phyloP scores from a whole-genome alignment of 2,113 vertebrate species.

The Chloropsis hardwickii region DNA sequence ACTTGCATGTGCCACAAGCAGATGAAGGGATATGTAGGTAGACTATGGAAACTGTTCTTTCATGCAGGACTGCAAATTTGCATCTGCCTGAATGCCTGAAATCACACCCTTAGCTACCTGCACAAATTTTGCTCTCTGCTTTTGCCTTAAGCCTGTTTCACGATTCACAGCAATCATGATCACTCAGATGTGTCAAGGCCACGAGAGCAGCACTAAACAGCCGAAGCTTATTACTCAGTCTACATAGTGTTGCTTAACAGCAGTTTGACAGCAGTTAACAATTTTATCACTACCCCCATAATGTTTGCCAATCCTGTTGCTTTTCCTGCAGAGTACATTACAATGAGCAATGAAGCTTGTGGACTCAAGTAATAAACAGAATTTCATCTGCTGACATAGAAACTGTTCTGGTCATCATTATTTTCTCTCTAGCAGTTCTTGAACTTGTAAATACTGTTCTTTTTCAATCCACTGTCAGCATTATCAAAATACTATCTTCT shows the following conservation, averaged over 20 bases:
- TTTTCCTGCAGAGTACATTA: slow-evolving; percentile 2
- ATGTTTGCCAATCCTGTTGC: not conserved
- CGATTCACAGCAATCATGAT: not conserved
- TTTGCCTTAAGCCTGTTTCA: not conserved
- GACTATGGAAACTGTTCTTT: not conserved
- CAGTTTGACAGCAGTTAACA: not conserved
- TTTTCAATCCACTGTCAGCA: not conserved
- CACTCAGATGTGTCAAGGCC: not conserved
- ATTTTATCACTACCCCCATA: not conserved
- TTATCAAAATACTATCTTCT: not conserved
- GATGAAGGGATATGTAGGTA: not conserved
- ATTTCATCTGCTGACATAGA: not conserved
- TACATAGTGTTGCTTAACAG: not conserved
- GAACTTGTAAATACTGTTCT: not conserved
- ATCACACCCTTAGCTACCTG: not conserved
- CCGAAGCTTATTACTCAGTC: not conserved
- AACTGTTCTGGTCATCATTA: not conserved
- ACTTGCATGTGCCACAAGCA: not conserved
- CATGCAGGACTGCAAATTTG: not conserved
- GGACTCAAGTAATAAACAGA: not conserved
- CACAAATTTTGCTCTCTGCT: not conserved
- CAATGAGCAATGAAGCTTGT: not conserved
- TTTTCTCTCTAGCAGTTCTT: not conserved
- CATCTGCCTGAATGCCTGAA: not conserved
- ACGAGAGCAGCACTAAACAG: not conserved